These are phyloP conservation scores for Atrina japonica DNA, from an alignment of 2,888 invertebrate genomes.

Conservation along the genomic window DNA sequence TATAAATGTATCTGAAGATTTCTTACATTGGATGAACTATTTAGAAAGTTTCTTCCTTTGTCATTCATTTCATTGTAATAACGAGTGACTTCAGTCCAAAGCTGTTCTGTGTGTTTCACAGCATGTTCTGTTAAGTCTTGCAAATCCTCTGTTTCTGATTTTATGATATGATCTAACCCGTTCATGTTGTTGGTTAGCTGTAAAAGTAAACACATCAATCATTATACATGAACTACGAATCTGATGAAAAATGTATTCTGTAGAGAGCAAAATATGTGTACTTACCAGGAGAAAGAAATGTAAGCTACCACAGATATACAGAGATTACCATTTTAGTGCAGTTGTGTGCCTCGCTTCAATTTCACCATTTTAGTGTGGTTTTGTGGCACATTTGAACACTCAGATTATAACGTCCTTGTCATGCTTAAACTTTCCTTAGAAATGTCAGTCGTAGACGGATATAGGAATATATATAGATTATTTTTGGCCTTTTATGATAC, in stretches of 20 bases:
- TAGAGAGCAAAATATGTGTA: neutral
- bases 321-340: no score
- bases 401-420: no score
- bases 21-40: conserved; percentile 72
- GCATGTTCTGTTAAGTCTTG: conserved; percentile 82
- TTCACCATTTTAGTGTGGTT: no score
- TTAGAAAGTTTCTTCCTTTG: conserved; percentile 84
- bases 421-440: no score
- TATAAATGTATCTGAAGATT: no score
- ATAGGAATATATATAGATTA: no score
- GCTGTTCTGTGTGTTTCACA: conserved; percentile 83
- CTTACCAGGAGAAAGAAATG: conserved; percentile 1
- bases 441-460: no score
- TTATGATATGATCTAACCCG: conserved; percentile 84
- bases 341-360: neutral
- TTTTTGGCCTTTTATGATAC: no score
- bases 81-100: conserved; percentile 86
- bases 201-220: conserved; percentile 32
- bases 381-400: no score
- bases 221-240: no score
- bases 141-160: conserved; percentile 81
- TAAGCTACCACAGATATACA: neutral
- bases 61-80: conserved; percentile 86
- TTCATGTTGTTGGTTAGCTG: conserved; percentile 86
- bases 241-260: no score